Evolutionary conservation across 1,140 invertebrate species (phyloP), one percentile per base, ranked within the genome.

Genomic region (Cryptotermes secundus): DNA sequence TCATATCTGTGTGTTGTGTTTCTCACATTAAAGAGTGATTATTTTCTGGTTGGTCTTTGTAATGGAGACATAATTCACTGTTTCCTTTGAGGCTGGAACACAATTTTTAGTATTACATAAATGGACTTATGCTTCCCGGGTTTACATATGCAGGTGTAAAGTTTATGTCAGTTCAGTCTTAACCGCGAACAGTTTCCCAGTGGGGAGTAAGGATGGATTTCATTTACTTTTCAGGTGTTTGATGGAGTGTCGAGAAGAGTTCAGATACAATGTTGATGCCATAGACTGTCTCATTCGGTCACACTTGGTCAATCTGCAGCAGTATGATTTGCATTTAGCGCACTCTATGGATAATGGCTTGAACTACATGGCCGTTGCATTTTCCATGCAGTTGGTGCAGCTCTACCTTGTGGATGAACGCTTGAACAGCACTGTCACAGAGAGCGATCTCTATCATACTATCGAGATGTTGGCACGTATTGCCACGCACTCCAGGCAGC

Each of bases 371-470:
- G 97, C 96, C 7, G 94, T 97, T 3, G 92, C 92, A 0, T 98
- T 99, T 88, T 96, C 96, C 4, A 98, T 97, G 93, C 96, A 98
- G 87, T 90, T 99, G 24, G 93, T 99, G 1, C 96, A 98, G 89
- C 90, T 96, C 81, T 96, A 97, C 87, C 90, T 98, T 19, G 93
- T 98, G 79, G 97, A 98, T 86, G 97, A 98, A 87, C 92, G 96
- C 85, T 93, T 94, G 84, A 95, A 93, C 83, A 93, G 93, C 59
- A 92, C 94, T 85, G 93, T 97, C 19, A 94, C 93, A 22, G 97
- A 98, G 89, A 94, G 93, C 83, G 97, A 98, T 88, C 91, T 99
- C 36, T 94, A 92, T 87, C 94, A 96, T 86, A 97, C 96, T 0
- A 95, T 98, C 59, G 97, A 98, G 86, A 93, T 94, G 83, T 90